Conservation (phyloP, 1,140 invertebrate species). For the Drosophila elegans region DNA sequence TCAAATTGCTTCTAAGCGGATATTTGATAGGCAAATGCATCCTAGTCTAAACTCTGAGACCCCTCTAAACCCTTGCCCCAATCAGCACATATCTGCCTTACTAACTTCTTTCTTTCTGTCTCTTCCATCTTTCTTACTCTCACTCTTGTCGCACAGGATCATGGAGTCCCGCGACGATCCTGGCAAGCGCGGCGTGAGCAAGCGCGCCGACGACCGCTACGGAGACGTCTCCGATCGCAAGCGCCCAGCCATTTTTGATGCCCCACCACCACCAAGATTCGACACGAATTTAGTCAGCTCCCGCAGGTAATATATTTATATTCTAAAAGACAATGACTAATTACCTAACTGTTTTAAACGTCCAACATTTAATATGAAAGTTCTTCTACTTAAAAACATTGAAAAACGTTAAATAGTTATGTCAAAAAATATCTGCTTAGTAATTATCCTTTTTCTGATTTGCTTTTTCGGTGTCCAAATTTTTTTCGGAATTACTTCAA, state of each 20-base stretch:
- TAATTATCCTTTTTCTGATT: too few relatives aligned
- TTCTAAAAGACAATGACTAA: too few relatives aligned
- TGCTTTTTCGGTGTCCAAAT: too few relatives aligned
- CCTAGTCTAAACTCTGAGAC: conserved; percentile 37
- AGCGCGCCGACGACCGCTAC: conserved; percentile 83
- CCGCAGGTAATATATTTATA: conserved; percentile 53
- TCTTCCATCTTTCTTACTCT: conserved; percentile 62
- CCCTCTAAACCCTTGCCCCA: background rate
- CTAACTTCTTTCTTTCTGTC: conserved; percentile 44
- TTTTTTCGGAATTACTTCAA: too few relatives aligned
- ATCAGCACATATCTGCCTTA: background rate
- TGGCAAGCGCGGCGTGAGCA: conserved; percentile 83
- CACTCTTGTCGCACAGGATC: conserved; percentile 65
- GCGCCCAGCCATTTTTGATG: conserved; percentile 85
- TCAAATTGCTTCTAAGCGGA: conserved; percentile 43
- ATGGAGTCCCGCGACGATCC: conserved; percentile 85
- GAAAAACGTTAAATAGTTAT: too few relatives aligned
- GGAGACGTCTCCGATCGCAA: conserved; percentile 84
- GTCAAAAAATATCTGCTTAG: too few relatives aligned
- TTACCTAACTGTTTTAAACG: too few relatives aligned
- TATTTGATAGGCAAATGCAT: conserved; percentile 53
- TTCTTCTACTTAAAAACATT: too few relatives aligned
- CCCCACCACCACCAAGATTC: conserved; percentile 84
- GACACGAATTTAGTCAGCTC: conserved; percentile 75
- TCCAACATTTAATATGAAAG: too few relatives aligned